Conservation (phyloP, 1,140 invertebrate genomes). For the Drosophila guanche region DNA sequence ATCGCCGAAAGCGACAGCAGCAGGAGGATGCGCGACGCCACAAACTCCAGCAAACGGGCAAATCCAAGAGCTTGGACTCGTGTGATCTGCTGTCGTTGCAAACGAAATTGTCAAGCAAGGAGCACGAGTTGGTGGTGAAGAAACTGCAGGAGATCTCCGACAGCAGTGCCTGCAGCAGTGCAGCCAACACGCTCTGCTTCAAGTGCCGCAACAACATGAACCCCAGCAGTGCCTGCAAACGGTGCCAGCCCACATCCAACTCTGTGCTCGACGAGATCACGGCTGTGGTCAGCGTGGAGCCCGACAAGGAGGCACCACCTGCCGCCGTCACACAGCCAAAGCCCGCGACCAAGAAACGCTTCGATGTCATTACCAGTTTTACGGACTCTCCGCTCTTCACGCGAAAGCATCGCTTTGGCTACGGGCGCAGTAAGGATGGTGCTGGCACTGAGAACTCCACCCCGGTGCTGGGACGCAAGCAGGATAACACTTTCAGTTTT, state of each 20-base stretch:
- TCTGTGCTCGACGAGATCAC: conserved; percentile 60
- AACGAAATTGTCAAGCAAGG: conserved; percentile 69
- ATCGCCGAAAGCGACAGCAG: conserved; percentile 80
- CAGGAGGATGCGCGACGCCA: conserved; percentile 83
- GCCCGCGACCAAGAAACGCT: conserved; percentile 61
- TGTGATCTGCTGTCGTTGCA: conserved; percentile 85
- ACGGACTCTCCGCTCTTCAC: conserved; percentile 83
- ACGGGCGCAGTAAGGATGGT: conserved; percentile 65
- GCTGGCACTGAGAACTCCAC: conserved; percentile 66
- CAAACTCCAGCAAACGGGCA: conserved; percentile 90
- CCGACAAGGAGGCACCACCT: conserved; percentile 34
- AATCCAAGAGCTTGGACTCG: conserved; percentile 92
- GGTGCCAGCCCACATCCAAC: conserved; percentile 46
- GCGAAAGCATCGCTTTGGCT: conserved; percentile 81
- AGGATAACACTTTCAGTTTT: conserved; percentile 79
- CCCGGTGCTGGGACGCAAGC: conserved; percentile 70
- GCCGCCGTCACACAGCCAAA: conserved; percentile 26
- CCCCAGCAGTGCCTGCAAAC: conserved; percentile 71
- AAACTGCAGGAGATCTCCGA: conserved; percentile 82
- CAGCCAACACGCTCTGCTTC: conserved; percentile 70
- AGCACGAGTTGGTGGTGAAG: conserved; percentile 69
- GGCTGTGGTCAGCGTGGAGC: conserved; percentile 10
- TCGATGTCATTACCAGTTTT: conserved; percentile 83
- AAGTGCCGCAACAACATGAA: conserved; percentile 78
- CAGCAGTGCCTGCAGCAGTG: conserved; percentile 73